A percentile compares a stretch with the other conserved stretches of the same genome.
Conservation (phyloP, 2,797 vertebrate species). For the Myotis findleyi region DNA sequence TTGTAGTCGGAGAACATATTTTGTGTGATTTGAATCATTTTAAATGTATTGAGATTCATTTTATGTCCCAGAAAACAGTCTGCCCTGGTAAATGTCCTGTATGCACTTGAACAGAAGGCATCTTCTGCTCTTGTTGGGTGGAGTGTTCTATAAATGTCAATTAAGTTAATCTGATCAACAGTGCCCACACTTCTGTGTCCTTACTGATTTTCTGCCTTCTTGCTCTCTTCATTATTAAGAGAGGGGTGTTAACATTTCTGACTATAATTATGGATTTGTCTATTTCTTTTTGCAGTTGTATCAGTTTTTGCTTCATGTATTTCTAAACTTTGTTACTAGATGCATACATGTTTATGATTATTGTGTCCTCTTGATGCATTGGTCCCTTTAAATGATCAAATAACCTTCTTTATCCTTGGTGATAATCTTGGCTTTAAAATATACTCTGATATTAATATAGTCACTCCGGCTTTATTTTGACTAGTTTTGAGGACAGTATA, state of each 20-base stretch:
- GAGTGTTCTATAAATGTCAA: not conserved
- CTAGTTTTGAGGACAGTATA: not conserved
- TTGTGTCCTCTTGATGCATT: not conserved
- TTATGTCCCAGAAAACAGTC: not conserved
- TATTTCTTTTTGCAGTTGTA: not conserved
- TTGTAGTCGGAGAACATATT: conserved; percentile 8
- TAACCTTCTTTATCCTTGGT: not conserved
- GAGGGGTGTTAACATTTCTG: not conserved
- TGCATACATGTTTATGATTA: not conserved
- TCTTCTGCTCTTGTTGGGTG: not conserved
- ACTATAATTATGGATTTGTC: not conserved
- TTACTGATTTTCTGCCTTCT: not conserved
- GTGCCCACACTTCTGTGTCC: not conserved
- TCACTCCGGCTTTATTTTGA: not conserved
- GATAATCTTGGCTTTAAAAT: conserved; percentile 45
- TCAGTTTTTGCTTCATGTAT: not conserved
- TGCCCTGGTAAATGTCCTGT: not conserved
- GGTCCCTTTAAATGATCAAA: not conserved
- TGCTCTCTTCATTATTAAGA: not conserved
- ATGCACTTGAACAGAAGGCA: not conserved
- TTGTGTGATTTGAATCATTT: conserved; percentile 15
- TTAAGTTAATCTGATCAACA: not conserved
- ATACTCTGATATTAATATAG: not conserved
- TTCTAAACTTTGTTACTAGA: conserved; percentile 45
- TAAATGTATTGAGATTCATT: not conserved